phyloP scores from a whole-genome alignment of 2,797 vertebrate genomes.

The Enteromius trimaculatus region DNA sequence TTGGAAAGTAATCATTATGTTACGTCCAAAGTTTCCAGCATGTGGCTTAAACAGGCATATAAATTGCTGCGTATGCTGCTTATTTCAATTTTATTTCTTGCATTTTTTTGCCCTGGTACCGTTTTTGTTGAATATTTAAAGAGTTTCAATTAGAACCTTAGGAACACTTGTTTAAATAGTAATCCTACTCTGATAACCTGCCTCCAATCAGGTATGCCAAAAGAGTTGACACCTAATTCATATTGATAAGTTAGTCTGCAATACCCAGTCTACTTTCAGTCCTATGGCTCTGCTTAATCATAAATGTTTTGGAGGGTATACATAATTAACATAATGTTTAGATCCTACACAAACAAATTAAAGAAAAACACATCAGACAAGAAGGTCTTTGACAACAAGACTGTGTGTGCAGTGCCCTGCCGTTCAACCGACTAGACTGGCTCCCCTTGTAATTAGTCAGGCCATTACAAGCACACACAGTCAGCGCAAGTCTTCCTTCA shows the following conservation, averaged over 20 bases:
- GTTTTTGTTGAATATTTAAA: not conserved
- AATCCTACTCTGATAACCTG: not conserved
- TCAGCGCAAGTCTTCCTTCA: conserved; percentile 23
- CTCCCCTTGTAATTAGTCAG: conserved; percentile 47
- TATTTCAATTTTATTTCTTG: not conserved
- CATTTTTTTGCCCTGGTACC: not conserved
- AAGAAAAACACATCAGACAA: conserved; percentile 22
- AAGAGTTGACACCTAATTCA: not conserved
- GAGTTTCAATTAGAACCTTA: not conserved
- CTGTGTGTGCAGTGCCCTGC: not conserved
- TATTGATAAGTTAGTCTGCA: not conserved
- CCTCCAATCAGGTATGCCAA: not conserved
- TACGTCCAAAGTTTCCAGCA: not conserved
- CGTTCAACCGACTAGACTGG: not conserved
- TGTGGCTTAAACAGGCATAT: not conserved
- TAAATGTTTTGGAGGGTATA: not conserved
- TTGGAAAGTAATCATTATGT: not conserved
- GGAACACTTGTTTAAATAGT: not conserved
- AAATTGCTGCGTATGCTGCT: not conserved
- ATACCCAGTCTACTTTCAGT: not conserved
- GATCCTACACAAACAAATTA: conserved; percentile 22
- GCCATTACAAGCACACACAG: conserved; percentile 20
- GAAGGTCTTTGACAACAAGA: conserved; percentile 2
- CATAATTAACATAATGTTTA: conserved; percentile 2
- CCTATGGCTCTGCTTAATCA: not conserved